phyloP scores from a whole-genome alignment of 2,113 vertebrate genomes.

The Campylomormyrus tamandua region DNA sequence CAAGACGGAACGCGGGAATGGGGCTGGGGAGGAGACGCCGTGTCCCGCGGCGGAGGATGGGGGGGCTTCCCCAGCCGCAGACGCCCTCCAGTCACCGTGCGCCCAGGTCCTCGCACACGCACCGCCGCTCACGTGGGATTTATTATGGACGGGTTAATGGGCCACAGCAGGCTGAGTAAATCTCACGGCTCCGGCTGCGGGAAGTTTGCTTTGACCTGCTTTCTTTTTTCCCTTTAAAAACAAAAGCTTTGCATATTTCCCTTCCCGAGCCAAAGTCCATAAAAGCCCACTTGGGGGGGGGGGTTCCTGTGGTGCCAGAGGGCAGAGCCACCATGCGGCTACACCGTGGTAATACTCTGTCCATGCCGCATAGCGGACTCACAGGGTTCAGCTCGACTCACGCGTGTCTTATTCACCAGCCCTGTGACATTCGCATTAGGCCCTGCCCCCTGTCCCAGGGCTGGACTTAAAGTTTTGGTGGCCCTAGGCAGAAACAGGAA shows the following conservation, averaged over 20 bases:
- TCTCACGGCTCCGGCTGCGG: constrained; percentile 27
- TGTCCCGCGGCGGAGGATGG: not conserved
- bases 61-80: constrained; percentile 43
- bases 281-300: constrained; percentile 32
- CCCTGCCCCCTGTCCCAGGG: not conserved
- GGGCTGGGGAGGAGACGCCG: constrained; percentile 45
- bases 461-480: not conserved
- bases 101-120: constrained; percentile 37
- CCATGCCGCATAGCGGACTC: constrained; percentile 42
- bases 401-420: not conserved
- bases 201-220: constrained; percentile 58
- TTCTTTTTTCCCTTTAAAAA: constrained; percentile 56
- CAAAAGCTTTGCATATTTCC: constrained; percentile 51
- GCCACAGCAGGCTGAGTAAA: constrained; percentile 45
- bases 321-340: constrained; percentile 46
- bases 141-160: constrained; percentile 61
- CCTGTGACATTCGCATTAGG: not conserved
- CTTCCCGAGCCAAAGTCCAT: constrained; percentile 48
- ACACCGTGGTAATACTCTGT: constrained; percentile 57
- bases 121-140: constrained; percentile 53
- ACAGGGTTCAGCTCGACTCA: constrained; percentile 17
- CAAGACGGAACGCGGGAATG: not conserved
- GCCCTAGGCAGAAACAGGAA: not conserved
- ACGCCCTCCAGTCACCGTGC: constrained; percentile 54
- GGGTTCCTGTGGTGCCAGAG: constrained; percentile 47